Evolutionary conservation across 2,113 vertebrate genomes (phyloP).

Genomic region (Hypomesus transpacificus): DNA sequence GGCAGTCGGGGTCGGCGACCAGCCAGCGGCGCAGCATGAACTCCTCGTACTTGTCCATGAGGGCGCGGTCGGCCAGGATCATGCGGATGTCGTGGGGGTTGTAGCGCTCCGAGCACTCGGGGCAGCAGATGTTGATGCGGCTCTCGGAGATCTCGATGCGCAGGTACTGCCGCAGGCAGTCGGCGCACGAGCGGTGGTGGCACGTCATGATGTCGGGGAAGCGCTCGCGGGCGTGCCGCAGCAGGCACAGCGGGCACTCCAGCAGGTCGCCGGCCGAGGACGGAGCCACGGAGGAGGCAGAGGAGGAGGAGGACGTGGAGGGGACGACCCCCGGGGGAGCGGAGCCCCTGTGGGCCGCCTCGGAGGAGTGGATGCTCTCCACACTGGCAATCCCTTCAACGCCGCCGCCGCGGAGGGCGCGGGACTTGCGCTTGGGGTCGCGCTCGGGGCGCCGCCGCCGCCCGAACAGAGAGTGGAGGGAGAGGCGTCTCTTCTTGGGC

Average conservation of each 20-base stretch:
- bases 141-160: slow-evolving; percentile 98
- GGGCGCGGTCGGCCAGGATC: slow-evolving; percentile 88
- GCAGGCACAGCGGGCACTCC: slow-evolving; percentile 94
- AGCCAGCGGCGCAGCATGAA: slow-evolving; percentile 98
- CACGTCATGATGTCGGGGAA: slow-evolving; percentile 99
- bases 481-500: slow-evolving; percentile 91
- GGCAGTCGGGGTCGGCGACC: slow-evolving; percentile 93
- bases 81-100: slow-evolving; percentile 96
- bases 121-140: slow-evolving; percentile 97
- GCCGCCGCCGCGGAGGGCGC: slow-evolving; percentile 70
- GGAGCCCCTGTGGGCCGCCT: slow-evolving; percentile 40
- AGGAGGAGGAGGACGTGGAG: slow-evolving; percentile 42
- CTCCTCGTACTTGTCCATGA: slow-evolving; percentile 99
- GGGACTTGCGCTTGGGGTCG: slow-evolving; percentile 84
- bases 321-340: slow-evolving; percentile 70
- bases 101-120: slow-evolving; percentile 95
- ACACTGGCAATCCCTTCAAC: slow-evolving; percentile 82
- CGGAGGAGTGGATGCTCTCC: slow-evolving; percentile 83
- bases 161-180: slow-evolving; percentile 96
- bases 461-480: slow-evolving; percentile 85
- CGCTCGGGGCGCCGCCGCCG: slow-evolving; percentile 73
- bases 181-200: slow-evolving; percentile 93
- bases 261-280: slow-evolving; percentile 75
- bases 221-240: slow-evolving; percentile 85
- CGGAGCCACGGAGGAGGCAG: slow-evolving; percentile 30